A percentile compares a stretch with the other conserved stretches of the same genome.
These are phyloP conservation scores for Mirounga angustirostris DNA, from an alignment of 2,113 vertebrate species.

Conservation along the genomic window DNA sequence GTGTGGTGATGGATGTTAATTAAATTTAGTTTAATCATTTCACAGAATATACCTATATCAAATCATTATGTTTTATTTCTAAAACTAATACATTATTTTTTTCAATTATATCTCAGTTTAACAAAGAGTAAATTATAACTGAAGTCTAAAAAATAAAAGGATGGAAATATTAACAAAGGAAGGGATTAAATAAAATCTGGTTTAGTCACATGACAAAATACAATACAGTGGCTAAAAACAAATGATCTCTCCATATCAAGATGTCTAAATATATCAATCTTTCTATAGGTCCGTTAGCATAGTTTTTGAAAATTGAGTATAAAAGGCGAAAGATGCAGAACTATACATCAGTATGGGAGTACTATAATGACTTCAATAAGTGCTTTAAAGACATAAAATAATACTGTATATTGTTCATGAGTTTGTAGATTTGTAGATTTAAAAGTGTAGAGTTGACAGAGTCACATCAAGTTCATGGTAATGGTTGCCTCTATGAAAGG, in stretches of 20 bases:
- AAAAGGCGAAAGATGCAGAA: not conserved
- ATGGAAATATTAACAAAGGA: not conserved
- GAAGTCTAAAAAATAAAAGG: not conserved
- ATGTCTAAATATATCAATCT: not conserved
- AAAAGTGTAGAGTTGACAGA: not conserved
- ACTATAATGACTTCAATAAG: not conserved
- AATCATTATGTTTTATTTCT: not conserved
- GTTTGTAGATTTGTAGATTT: not conserved
- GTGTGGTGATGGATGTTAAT: not conserved
- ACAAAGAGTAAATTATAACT: not conserved
- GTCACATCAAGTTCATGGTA: not conserved
- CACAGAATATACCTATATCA: not conserved
- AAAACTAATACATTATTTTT: not conserved
- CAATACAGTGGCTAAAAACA: not conserved
- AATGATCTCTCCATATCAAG: not conserved
- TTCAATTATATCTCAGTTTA: not conserved
- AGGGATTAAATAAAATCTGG: not conserved
- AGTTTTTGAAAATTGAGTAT: slow-evolving; percentile 23
- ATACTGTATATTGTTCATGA: not conserved
- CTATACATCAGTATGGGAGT: not conserved
- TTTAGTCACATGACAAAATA: not conserved
- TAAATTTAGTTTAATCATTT: not conserved
- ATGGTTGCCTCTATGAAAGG: not conserved
- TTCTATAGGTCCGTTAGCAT: not conserved
- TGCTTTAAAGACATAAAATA: not conserved